Evolutionary conservation across 2,888 invertebrate species (phyloP), one percentile per base, ranked within the genome.

Genomic region (Stenurella melanura): DNA sequence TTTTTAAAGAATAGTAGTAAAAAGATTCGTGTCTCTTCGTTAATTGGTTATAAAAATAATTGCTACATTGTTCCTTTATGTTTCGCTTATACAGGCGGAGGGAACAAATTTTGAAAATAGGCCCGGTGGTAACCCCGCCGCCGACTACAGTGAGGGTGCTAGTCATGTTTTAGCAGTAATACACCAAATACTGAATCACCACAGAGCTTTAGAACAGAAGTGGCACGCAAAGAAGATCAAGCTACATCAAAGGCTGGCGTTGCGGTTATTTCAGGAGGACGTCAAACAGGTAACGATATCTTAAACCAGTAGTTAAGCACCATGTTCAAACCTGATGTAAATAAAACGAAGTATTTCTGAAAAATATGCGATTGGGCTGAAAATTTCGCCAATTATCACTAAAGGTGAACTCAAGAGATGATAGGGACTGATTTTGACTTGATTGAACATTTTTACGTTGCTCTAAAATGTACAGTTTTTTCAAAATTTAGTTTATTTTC

Each of bases 211-310:
- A 57, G 98, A 98, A 89, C 96, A 97, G 81, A 93, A 97, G 79
- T 98, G 98, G 96, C 98, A 98, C 86, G 94, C 96, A 81, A 97
- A 98, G 84, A 95, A 98, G 90, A 96, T 98, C 82, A 96, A 98
- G 89, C 91, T 99, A 75, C 98, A 98, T 89, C 98, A 98, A 90
- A 92, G 97, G 82, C 92, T 98, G 54, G 98, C 98, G 10, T 91
- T 99, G 84, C 92, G 95, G 79, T 92, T 98, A 61, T 99, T 99
- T 89, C 98, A 99, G 90, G 98, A 98, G 89, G 98, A 98, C 89
- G 98, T 98, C 67, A 96, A 97, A 89, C 98, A 98, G 93, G 97
- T 95, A 80, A 81, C 83, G 73, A 58, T 19, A 38, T 26, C 21
- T 26, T 26, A 26, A 26, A 26, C 4, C 4, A 26, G 21, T 26